Conservation (phyloP, 2,888 invertebrate species). For the Arge pagana region DNA sequence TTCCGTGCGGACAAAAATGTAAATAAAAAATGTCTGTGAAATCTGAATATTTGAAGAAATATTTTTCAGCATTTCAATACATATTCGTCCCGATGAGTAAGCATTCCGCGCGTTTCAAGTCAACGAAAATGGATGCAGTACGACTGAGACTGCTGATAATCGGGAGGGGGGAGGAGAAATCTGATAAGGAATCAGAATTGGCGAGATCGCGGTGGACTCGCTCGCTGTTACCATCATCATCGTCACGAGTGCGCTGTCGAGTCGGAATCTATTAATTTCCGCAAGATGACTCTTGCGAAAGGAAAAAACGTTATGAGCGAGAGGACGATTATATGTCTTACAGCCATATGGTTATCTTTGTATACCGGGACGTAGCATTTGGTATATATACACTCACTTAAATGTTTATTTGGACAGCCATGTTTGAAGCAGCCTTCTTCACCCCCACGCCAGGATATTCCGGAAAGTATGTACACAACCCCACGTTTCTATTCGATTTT, state of each 20-base stretch:
- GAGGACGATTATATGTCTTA: conserved; percentile 39
- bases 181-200: not conserved
- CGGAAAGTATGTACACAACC: conserved; percentile 45
- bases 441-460: conserved; percentile 51
- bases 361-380: conserved; percentile 39
- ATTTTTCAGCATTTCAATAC: too few species aligned
- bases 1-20: not conserved
- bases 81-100: too few species aligned
- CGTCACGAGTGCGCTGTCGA: not conserved
- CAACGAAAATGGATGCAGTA: not conserved
- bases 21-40: not conserved
- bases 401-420: conserved; percentile 54
- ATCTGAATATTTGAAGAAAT: too few species aligned
- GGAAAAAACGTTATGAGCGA: conserved; percentile 1
- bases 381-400: conserved; percentile 51
- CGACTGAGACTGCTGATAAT: not conserved
- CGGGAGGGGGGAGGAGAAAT: not conserved
- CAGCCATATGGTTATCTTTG: conserved; percentile 56
- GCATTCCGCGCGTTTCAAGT: too few species aligned
- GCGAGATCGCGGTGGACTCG: conserved; percentile 3
- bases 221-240: too few species aligned
- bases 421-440: conserved; percentile 46
- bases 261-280: not conserved
- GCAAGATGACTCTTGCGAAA: not conserved
- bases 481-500: conserved; percentile 55